Evolutionary conservation across 2,113 vertebrate species (phyloP).

Genomic region (Aspiorhynchus laticeps): DNA sequence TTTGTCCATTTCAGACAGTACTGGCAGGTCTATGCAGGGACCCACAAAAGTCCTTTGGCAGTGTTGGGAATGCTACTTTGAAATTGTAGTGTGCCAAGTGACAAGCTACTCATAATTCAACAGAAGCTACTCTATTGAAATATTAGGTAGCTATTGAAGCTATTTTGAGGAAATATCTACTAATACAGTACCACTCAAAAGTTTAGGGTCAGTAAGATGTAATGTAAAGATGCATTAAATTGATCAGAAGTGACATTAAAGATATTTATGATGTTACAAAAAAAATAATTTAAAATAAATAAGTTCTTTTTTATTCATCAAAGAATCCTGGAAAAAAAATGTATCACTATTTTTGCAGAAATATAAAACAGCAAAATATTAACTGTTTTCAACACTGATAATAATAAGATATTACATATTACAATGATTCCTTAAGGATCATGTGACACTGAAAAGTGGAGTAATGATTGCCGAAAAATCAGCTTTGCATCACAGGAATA

Average conservation of each 20-base stretch:
- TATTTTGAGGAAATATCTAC: not conserved
- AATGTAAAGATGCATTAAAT: not conserved
- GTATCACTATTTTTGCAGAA: no score
- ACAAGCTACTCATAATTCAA: not conserved
- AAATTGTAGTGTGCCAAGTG: not conserved
- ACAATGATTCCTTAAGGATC: no score
- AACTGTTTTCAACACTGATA: no score
- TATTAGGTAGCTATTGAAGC: not conserved
- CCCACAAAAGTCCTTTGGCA: not conserved
- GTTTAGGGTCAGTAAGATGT: not conserved
- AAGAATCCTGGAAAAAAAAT: not conserved
- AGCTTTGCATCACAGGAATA: no score
- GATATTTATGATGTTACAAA: not conserved
- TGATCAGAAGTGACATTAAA: not conserved
- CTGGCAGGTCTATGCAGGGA: not conserved
- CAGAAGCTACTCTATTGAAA: not conserved
- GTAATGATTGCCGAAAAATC: no score
- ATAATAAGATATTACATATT: no score
- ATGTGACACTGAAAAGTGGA: no score
- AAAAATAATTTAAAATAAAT: no score
- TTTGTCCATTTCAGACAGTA: not conserved
- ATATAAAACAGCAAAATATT: no score
- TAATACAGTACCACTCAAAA: not conserved
- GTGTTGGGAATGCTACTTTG: not conserved
- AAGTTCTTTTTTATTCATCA: not conserved